These are phyloP conservation scores for Drosophila nigromelanica DNA, from an alignment of 1,140 invertebrate species.

Conservation along the genomic window DNA sequence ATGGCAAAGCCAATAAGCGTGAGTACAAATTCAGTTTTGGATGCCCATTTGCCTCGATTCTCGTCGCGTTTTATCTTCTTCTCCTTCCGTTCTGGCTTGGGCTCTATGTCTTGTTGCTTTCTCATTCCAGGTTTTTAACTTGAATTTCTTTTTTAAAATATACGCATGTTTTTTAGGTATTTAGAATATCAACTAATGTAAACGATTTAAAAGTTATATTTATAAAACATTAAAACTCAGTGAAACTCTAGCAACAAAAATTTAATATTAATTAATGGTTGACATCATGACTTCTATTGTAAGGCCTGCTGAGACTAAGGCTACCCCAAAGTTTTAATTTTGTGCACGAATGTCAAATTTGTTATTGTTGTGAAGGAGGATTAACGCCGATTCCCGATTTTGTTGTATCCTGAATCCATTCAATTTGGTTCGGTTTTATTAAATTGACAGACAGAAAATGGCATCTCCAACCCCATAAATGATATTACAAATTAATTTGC, in stretches of 20 bases:
- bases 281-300: background rate
- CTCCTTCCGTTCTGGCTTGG: background rate
- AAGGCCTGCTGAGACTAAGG: background rate
- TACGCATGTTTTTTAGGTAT: background rate
- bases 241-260: background rate
- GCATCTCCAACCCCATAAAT: too few species aligned
- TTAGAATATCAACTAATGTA: too few species aligned
- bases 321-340: background rate
- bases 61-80: slow-evolving; percentile 59
- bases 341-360: too few species aligned
- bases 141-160: background rate
- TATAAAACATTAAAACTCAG: background rate
- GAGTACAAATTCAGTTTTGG: slow-evolving; percentile 89
- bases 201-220: too few species aligned
- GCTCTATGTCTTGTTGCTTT: background rate
- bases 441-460: too few species aligned
- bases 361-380: too few species aligned
- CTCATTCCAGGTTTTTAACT: slow-evolving; percentile 17
- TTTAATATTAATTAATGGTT: background rate
- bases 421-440: too few species aligned
- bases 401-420: too few species aligned
- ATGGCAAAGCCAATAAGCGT: slow-evolving; percentile 90
- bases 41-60: slow-evolving; percentile 86
- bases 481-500: too few species aligned
- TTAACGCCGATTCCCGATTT: too few species aligned